Conservation (phyloP, 2,888 invertebrate genomes). For the Pyrocoelia pectoralis region DNA sequence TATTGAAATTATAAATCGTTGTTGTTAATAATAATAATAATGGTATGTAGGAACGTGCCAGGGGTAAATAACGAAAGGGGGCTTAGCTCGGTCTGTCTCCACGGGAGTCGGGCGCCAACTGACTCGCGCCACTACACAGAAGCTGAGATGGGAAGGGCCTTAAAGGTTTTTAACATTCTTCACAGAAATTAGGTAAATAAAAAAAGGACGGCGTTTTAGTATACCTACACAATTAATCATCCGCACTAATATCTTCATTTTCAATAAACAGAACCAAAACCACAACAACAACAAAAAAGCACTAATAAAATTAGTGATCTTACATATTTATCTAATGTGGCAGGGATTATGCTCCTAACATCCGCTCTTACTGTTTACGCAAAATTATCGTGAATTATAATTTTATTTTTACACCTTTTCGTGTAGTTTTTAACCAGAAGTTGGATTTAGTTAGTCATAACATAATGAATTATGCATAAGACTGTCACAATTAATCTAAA, state of each 20-base stretch:
- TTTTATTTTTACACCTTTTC: slow-evolving; percentile 16
- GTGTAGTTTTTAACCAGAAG: slow-evolving; percentile 38
- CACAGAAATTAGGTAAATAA: slow-evolving; percentile 19
- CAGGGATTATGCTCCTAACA: too few relatives aligned
- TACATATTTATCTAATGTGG: neutral
- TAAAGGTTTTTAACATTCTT: slow-evolving; percentile 23
- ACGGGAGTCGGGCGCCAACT: slow-evolving; percentile 44
- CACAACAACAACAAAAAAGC: too few relatives aligned
- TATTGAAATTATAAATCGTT: neutral
- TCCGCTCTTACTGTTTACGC: neutral
- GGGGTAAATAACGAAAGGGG: slow-evolving; percentile 40
- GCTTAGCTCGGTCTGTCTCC: slow-evolving; percentile 42
- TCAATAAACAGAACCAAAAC: neutral
- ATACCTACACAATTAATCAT: neutral
- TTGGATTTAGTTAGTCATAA: slow-evolving; percentile 49
- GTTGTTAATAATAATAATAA: slow-evolving; percentile 10
- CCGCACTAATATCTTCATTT: slow-evolving; percentile 5
- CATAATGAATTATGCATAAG: slow-evolving; percentile 49
- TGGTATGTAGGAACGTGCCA: slow-evolving; percentile 35
- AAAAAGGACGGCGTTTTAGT: slow-evolving; percentile 6
- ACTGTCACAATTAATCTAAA: slow-evolving; percentile 42
- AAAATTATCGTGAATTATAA: neutral
- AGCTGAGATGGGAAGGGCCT: slow-evolving; percentile 34
- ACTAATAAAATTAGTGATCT: neutral
- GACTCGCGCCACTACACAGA: slow-evolving; percentile 42